Conservation (phyloP, 2,113 vertebrate species). For the Ornithorhynchus anatinus region DNA sequence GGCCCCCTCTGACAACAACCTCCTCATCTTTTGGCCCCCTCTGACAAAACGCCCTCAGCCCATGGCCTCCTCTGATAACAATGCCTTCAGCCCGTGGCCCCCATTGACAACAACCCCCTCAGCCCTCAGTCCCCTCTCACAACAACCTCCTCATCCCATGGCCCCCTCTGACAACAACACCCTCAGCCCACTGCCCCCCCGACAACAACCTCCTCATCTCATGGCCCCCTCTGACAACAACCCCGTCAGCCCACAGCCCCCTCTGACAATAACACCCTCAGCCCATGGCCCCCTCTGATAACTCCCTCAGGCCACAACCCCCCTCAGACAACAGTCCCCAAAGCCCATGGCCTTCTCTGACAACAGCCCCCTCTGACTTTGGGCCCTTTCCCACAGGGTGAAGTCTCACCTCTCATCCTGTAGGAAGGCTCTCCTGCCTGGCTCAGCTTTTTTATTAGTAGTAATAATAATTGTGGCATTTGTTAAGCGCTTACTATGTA, state of each 20-base stretch:
- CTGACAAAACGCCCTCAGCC: rapidly evolving
- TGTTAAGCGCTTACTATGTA: too few relatives aligned
- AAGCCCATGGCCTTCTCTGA: rapidly evolving
- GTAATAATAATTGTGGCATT: too few relatives aligned
- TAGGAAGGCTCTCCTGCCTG: too few relatives aligned
- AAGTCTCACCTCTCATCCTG: too few relatives aligned
- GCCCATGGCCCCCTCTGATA: rapidly evolving
- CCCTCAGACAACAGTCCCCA: rapidly evolving
- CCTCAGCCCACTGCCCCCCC: too few relatives aligned
- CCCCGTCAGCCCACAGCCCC: rapidly evolving
- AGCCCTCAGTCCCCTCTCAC: not conserved
- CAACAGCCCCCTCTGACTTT: too few relatives aligned
- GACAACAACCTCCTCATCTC: not conserved
- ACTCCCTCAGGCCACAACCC: rapidly evolving
- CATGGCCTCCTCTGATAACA: rapidly evolving
- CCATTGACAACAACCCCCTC: not conserved
- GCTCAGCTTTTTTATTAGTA: too few relatives aligned
- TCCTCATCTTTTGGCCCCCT: rapidly evolving
- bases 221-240: rapidly evolving
- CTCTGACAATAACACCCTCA: not conserved
- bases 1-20: rapidly evolving
- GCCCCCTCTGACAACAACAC: too few relatives aligned
- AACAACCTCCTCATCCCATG: not conserved
- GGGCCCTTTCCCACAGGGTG: too few relatives aligned
- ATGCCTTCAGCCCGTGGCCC: not conserved